These are phyloP conservation scores for Actenoides lindsayi DNA, from an alignment of 2,113 vertebrate species.

Conservation along the genomic window DNA sequence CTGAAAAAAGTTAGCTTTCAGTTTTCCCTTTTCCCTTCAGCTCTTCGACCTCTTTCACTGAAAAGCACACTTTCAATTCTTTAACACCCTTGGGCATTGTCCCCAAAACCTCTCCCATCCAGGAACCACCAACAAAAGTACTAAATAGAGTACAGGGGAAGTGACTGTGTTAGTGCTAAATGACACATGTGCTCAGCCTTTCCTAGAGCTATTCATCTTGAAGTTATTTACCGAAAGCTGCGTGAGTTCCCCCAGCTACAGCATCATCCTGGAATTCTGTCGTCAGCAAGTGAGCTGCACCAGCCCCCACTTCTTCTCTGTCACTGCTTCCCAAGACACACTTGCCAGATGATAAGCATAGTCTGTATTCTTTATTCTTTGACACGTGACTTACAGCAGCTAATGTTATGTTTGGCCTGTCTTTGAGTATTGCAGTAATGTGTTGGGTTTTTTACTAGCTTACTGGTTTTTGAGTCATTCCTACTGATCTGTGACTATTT, in stretches of 20 bases:
- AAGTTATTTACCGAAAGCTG: constrained; percentile 30
- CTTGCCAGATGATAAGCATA: constrained; percentile 23
- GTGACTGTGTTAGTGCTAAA: background rate
- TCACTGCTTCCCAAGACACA: background rate
- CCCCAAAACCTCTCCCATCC: constrained; percentile 17
- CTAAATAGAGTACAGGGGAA: constrained; percentile 22
- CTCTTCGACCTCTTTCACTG: background rate
- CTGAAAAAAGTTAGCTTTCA: background rate
- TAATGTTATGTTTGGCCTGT: constrained; percentile 33
- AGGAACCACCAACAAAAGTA: constrained; percentile 45
- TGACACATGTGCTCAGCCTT: background rate
- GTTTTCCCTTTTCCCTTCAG: background rate
- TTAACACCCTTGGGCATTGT: background rate
- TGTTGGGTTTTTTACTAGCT: background rate
- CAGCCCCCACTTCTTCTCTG: background rate
- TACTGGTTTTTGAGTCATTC: background rate
- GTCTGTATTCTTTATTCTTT: constrained; percentile 23
- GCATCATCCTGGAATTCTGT: constrained; percentile 44
- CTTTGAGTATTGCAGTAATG: background rate
- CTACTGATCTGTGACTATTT: background rate
- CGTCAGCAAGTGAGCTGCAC: background rate
- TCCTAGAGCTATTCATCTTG: background rate
- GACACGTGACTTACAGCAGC: background rate
- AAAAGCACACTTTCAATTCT: constrained; percentile 23
- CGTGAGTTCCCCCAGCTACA: background rate